phyloP scores from a whole-genome alignment of 2,113 vertebrate species.

The Anseranas semipalmata region DNA sequence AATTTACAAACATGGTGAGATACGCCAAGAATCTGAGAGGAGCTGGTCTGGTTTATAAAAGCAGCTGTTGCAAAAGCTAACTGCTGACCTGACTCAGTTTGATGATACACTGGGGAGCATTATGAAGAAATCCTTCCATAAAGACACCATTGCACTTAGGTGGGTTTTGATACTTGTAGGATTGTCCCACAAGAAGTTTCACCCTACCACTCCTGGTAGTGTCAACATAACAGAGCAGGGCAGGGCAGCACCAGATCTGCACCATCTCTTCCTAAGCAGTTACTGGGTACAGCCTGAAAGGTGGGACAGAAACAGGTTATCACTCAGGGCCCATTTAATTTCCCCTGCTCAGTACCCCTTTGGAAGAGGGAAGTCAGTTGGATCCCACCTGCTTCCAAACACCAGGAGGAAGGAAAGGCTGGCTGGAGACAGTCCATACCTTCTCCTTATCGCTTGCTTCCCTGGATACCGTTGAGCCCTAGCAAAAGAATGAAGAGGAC shows the following conservation, averaged over 20 bases:
- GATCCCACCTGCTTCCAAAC: neutral
- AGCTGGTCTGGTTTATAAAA: neutral
- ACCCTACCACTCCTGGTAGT: neutral
- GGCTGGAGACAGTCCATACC: conserved; percentile 67
- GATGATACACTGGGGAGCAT: neutral
- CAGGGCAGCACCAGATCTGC: neutral
- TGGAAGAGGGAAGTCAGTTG: neutral
- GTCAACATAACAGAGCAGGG: neutral
- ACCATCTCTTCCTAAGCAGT: neutral
- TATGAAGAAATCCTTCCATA: neutral
- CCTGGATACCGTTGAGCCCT: conserved; percentile 94
- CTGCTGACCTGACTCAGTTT: neutral
- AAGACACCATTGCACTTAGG: neutral
- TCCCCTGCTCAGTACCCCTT: neutral
- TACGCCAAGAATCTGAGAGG: neutral
- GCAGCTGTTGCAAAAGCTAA: neutral
- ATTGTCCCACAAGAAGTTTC: neutral
- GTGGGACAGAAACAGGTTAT: neutral
- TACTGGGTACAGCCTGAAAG: neutral
- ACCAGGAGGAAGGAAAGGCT: neutral
- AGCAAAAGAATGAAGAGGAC: neutral
- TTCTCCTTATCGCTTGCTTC: conserved; percentile 97
- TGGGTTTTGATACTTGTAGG: neutral
- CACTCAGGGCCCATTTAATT: neutral
- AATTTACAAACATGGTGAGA: neutral